Base-by-base conservation (phyloP, 2,888 invertebrate species). In the Ceraclea dissimilis region DNA sequence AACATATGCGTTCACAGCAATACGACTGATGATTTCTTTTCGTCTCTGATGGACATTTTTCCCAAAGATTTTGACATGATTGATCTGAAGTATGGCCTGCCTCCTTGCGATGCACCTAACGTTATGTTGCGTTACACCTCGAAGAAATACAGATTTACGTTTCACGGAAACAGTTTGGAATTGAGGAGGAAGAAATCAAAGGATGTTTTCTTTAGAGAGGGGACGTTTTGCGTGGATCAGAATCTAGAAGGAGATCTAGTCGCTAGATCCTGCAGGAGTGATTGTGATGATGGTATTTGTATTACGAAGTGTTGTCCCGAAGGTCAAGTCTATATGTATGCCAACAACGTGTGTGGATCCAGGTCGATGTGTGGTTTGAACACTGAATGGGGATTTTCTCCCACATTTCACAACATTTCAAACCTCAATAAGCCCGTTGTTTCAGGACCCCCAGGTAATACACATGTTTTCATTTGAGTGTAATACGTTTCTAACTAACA, bases 241-340 rank as follows among this genome's bases (percentile, higher is more conserved):
- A 68, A 70, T 34, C 67, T 64, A 39, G 53, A 61, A 6, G 63
- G 61, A 1, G 64, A 63, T 19, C 58, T 73, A 39, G 64, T 77
- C 2, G 75, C 71, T 26, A 69, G 74, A 33, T 70, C 71, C 11
- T 78, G 77, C 62, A 67, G 72, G 2, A 62, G 61, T 11, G 5
- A 33, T 10, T 67, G 72, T 61, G 60, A 65, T 1, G 62, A 61
- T 21, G 74, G 74, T 2, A 71, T 65, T 60, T 78, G 79, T 62
- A 60, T 80, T 2, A 73, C 71, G 54, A 81, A 81, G 65, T 81
- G 81, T 63, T 81, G 81, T 64, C 76, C 77, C 2, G 69, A 78
- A 21, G 81, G 80, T 13, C 64, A 79, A 44, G 77, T 80, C 64
- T 80, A 68, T 58, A 68, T 67, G 5, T 67, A 66, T 17, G 39